Conservation (phyloP, 2,113 vertebrate genomes). For the Rhinogobius similis region DNA sequence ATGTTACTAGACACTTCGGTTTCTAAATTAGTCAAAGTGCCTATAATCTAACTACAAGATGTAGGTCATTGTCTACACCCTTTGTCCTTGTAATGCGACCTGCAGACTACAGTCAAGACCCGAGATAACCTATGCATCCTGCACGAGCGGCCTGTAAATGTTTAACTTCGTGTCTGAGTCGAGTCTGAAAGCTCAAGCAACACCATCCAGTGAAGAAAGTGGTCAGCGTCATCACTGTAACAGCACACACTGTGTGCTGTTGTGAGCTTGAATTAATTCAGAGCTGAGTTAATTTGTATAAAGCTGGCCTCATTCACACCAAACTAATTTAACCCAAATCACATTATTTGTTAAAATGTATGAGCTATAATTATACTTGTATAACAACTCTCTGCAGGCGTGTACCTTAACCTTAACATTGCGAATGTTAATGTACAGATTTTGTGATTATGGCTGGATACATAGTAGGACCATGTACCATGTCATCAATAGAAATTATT, state of each 20-base stretch:
- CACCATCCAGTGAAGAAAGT: slow-evolving; percentile 4
- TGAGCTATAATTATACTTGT: background rate
- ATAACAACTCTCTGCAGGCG: background rate
- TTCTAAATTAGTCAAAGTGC: background rate
- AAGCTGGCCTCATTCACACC: background rate
- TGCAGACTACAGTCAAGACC: slow-evolving; percentile 17
- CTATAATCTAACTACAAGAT: background rate
- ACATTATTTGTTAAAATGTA: too few relatives aligned
- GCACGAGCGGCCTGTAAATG: slow-evolving; percentile 11
- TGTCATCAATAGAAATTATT: too few relatives aligned
- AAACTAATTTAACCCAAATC: background rate
- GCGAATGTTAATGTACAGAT: background rate
- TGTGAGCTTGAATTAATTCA: slow-evolving; percentile 30
- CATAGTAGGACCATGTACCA: too few relatives aligned
- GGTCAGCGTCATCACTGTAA: background rate
- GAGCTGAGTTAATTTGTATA: too few relatives aligned
- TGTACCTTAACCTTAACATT: too few relatives aligned
- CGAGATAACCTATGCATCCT: slow-evolving; percentile 18
- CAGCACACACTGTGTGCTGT: slow-evolving; percentile 11
- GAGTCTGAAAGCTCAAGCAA: background rate
- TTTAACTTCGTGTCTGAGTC: slow-evolving; percentile 23
- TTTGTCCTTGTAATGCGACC: slow-evolving; percentile 13
- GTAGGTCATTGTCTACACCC: slow-evolving; percentile 17
- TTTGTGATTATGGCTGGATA: background rate
- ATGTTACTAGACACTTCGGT: too few relatives aligned